Evolutionary conservation across 1,140 invertebrate genomes (phyloP), one percentile per base, ranked within the genome.

Genomic region (Mamestra configurata): DNA sequence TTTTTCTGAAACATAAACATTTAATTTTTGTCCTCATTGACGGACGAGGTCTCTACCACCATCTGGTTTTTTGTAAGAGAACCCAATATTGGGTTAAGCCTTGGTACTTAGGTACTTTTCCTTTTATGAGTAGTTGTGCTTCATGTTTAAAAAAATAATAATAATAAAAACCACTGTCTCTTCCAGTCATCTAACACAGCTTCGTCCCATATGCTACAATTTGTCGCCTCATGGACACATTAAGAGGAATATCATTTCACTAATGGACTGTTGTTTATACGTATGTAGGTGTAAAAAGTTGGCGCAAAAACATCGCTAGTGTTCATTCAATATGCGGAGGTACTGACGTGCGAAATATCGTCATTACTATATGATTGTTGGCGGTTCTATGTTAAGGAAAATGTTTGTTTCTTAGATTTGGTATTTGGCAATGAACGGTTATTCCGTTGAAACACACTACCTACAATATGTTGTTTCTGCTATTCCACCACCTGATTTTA

Each of bases 221-320:
- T 82, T 79, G 71, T 81, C 79, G 75, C 78, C 76, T 66, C 80
- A 77, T 84, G 80, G 82, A 83, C 80, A 80, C 82, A 86, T 86
- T 86, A 82, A 84, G 80, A 82, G 70, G 80, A 84, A 84, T 84
- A 86, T 86, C 82, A 86, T 86, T 84, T 86, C 80, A 81, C 84
- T 86, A 86, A 86, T 86, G 84, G 82, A 82, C 80, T 66, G 53
- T 79, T 72, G 72, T 79, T 79, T 82, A 76, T 82, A 77, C 75
- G 66, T 77, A 78, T 83, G 78, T 82, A 75, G 27, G 79, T 55
- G 66, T 76, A 83, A 83, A 83, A 79, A 68, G 8, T 66, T 66
- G 22, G 35, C 31, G 49, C 68, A 79, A 73, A 76, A 73, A 76
- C 20, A 43, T 59, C 53, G 61, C 57, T 53, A n/a, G 57, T 27